These are phyloP conservation scores for Drosophila niveifrons DNA, from an alignment of 2,888 invertebrate genomes.

Conservation along the genomic window DNA sequence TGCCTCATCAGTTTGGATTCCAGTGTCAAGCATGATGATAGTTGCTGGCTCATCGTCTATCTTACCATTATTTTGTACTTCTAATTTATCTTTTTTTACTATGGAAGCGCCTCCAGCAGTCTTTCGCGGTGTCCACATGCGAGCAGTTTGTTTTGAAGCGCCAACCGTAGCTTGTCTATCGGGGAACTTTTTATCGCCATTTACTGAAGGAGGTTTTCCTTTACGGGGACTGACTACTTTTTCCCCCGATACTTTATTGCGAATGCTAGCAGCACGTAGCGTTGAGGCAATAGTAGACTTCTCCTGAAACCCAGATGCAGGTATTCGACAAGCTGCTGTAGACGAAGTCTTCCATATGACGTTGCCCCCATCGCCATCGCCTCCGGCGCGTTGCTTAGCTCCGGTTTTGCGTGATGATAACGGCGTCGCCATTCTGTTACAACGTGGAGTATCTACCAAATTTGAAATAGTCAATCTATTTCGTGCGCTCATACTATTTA, in stretches of 20 bases:
- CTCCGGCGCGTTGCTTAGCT: conserved; percentile 47
- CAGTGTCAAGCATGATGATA: conserved; percentile 47
- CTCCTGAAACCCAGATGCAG: conserved; percentile 30
- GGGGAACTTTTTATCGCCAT: conserved; percentile 6
- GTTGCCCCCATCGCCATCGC: conserved; percentile 69
- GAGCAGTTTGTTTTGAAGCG: conserved; percentile 28
- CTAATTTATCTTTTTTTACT: conserved; percentile 19
- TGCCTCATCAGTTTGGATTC: conserved; percentile 74
- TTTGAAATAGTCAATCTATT: conserved; percentile 5
- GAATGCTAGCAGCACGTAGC: conserved; percentile 58
- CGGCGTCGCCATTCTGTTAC: conserved; percentile 44
- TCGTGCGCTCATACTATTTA: conserved; percentile 47
- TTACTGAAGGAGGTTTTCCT: not conserved
- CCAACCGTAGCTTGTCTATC: conserved; percentile 2
- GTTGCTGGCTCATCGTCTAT: not conserved
- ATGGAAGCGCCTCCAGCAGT: conserved; percentile 4
- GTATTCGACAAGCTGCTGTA: not conserved
- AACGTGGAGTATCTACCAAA: conserved; percentile 19
- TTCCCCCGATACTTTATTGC: conserved; percentile 16
- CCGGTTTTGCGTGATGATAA: conserved; percentile 54
- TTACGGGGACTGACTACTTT: conserved; percentile 25
- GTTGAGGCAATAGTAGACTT: conserved; percentile 66
- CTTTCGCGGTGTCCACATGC: conserved; percentile 30
- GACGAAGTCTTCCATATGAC: conserved; percentile 40
- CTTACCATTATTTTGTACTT: not conserved